These are phyloP conservation scores for Crocodylus rhombifer DNA, from an alignment of 2,797 vertebrate genomes.

Conservation along the genomic window DNA sequence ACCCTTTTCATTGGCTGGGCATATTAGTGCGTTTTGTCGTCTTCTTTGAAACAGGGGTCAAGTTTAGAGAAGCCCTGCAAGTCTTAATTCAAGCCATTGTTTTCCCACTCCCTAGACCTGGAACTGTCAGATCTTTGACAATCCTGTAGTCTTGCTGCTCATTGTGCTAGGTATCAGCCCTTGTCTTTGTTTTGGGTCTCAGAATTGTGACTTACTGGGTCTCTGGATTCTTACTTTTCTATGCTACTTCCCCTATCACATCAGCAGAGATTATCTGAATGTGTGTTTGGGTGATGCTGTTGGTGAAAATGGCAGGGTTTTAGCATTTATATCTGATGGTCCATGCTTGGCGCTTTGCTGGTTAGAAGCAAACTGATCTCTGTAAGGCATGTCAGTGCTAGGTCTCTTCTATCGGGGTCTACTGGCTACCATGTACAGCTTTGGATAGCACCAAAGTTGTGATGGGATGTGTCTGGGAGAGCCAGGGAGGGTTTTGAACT, in stretches of 20 bases:
- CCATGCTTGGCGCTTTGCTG: background rate
- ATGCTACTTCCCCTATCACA: background rate
- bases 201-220: background rate
- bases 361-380: background rate
- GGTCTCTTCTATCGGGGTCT: background rate
- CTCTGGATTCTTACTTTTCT: background rate
- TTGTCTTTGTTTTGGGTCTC: background rate
- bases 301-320: background rate
- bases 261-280: background rate
- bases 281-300: background rate
- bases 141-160: background rate
- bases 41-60: background rate
- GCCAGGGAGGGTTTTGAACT: background rate
- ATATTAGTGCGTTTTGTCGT: background rate
- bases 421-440: background rate
- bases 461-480: background rate
- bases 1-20: rapidly evolving
- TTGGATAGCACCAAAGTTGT: background rate
- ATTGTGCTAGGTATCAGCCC: background rate
- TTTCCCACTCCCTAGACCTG: background rate
- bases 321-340: background rate
- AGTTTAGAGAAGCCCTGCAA: background rate
- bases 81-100: background rate
- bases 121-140: background rate
- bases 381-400: background rate